Base-by-base conservation (phyloP, 2,113 vertebrate genomes). In the Gymnarchus niloticus region DNA sequence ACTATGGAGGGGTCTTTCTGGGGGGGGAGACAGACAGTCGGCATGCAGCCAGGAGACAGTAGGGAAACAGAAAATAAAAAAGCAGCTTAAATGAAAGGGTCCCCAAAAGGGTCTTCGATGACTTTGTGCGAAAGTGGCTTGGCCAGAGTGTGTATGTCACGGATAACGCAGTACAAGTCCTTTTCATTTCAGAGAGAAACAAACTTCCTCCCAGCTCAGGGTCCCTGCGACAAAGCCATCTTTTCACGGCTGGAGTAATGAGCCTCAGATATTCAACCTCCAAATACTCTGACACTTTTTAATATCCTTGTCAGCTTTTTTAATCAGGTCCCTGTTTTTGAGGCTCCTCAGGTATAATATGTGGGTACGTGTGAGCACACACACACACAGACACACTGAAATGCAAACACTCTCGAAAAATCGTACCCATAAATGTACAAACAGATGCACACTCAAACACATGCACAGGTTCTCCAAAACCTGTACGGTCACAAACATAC, bases 231-330 rank as follows among this genome's bases (percentile, higher is more conserved):
- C 81, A 83, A 83, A 56, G 56, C 57, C 37, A 65, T 10, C 80
- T 84, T 61, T 84, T 84, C 56, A 61, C 19, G 9, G 21, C 17
- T 2, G 57, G n/a, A 65, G 57, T 48, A 84, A 84, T 84, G 57
- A 84, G 37, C 21, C 25, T 73, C n/a, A 19, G 3, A 46, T 73
- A 73, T 65, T 73, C 44, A 65, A 52, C 44, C 41, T 73, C 61
- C 46, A 84, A 87, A 81, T 5, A 54, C 25, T 4, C 28, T 85
- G n/a, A 73, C 78, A 85, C 80, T 82, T 87, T 56, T 82, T 61
- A 83, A 69, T 73, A 25, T 52, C 44, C 25, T 21, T 52, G 25
- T 80, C 59, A 52, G 56, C 6, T 28, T 73, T 21, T 83, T 48
- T 83, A 51, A 84, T 76, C 83, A 83, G 33, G 21, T 56, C 41